Evolutionary conservation across 1,140 invertebrate genomes (phyloP), one percentile per base, ranked within the genome.

Genomic region (Papilio glaucus): DNA sequence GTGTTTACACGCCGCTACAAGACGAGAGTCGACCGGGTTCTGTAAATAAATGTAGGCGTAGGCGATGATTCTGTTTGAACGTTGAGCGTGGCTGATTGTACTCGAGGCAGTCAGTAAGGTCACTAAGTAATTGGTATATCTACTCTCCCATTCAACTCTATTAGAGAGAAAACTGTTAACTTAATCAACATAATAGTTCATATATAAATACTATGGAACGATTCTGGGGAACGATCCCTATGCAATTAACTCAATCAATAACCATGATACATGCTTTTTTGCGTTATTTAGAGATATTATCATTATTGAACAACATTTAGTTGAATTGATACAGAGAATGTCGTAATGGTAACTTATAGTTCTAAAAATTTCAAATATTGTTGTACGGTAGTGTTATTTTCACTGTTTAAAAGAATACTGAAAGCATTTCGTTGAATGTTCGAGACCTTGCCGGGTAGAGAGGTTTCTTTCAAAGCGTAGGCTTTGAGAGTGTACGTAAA

Each of bases 401-500:
- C 24, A 53, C 18, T 53, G 18, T 24, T 57, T 49, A 49, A 57
- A 57, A 26, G 49, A 57, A 57, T 57, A 57, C 21, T 3, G 21
- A 57, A 57, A 26, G 21, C 49, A 57, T 57, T 57, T 57, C 49
- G 49, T 57, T 57, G 24, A 57, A 57, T 13, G 49, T 57, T 21
- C 0, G 49, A 57, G 49, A 57, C 49, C 49, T 57, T 57, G 49
- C 24, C 9, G 49, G 18, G 49, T 10, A 26, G 49, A 57, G 18
- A 57, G 21, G 49, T 26, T 57, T 26, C 49, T 57, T 57, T 57
- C 21, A 57, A 57, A 57, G 49, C 12, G 49, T 10, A 57, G 3
- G 49, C 49, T 57, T 57, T 57, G 49, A 57, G 49, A 57, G 24
- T 57, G 49, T 57, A 18, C 49, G 49, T 57, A 57, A 57, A 57